Conservation (phyloP, 2,797 vertebrate species). For the Leontocebus nigricollis region DNA sequence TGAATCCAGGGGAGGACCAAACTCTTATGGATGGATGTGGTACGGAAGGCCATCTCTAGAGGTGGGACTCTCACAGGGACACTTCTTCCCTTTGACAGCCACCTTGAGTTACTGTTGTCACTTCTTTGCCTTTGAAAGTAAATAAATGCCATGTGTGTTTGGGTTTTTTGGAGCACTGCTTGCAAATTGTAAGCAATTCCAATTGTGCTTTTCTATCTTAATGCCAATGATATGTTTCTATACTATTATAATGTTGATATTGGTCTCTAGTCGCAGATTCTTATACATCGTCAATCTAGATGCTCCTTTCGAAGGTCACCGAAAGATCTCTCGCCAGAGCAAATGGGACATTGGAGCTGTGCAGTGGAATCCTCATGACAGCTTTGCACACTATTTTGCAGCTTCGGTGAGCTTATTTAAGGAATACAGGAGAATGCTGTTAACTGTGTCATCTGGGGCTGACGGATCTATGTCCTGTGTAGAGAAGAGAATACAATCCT, state of each 20-base stretch:
- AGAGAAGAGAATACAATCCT: background rate
- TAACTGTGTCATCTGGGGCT: background rate
- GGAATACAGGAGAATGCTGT: background rate
- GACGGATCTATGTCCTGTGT: background rate
- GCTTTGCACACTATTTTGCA: slow-evolving; percentile 92
- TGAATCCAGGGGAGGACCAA: background rate
- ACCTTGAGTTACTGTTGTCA: background rate
- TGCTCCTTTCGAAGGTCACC: slow-evolving; percentile 90
- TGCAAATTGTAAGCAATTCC: background rate
- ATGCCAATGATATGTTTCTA: background rate
- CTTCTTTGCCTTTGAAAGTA: slow-evolving; percentile 24
- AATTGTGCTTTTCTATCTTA: background rate
- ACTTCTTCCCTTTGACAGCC: background rate
- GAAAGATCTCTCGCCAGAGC: slow-evolving; percentile 96
- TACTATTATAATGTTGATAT: background rate
- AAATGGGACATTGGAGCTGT: slow-evolving; percentile 99
- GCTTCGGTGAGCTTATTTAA: slow-evolving; percentile 90
- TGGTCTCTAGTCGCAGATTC: slow-evolving; percentile 90
- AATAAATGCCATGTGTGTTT: background rate
- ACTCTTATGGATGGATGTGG: background rate
- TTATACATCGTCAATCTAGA: slow-evolving; percentile 97
- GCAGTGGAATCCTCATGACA: slow-evolving; percentile 96
- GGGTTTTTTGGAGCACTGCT: background rate
- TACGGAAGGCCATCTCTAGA: background rate
- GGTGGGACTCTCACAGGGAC: background rate